These are phyloP conservation scores for Columba guinea DNA, from an alignment of 2,797 vertebrate genomes.

Conservation along the genomic window DNA sequence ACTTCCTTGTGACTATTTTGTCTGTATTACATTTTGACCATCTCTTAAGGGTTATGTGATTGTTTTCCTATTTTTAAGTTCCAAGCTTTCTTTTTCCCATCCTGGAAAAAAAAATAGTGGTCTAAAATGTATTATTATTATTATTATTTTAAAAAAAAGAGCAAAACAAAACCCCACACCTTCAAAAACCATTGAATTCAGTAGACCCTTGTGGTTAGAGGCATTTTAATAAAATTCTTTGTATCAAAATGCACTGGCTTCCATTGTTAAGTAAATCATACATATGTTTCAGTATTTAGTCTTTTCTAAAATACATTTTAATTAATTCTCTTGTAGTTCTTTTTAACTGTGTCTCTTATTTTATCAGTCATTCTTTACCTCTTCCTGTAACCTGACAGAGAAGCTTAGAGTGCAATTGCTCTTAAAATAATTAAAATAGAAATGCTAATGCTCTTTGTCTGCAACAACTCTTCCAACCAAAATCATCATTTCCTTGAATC, in stretches of 20 bases:
- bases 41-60: background rate
- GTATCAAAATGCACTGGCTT: background rate
- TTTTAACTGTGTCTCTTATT: background rate
- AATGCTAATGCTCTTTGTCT: background rate
- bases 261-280: background rate
- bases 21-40: background rate
- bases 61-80: background rate
- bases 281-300: background rate
- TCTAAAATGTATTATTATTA: background rate
- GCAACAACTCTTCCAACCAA: background rate
- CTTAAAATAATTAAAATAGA: background rate
- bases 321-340: background rate
- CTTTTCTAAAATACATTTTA: background rate
- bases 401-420: background rate
- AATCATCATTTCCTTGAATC: background rate
- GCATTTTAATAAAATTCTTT: background rate
- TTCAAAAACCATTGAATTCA: background rate
- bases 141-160: background rate
- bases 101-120: background rate
- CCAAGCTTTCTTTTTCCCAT: background rate
- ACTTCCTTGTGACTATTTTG: background rate
- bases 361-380: slow-evolving; percentile 5
- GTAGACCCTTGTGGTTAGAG: background rate
- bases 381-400: slow-evolving; percentile 3
- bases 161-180: too few relatives aligned